Conservation (phyloP, 2,797 vertebrate genomes). For the Labroides dimidiatus region DNA sequence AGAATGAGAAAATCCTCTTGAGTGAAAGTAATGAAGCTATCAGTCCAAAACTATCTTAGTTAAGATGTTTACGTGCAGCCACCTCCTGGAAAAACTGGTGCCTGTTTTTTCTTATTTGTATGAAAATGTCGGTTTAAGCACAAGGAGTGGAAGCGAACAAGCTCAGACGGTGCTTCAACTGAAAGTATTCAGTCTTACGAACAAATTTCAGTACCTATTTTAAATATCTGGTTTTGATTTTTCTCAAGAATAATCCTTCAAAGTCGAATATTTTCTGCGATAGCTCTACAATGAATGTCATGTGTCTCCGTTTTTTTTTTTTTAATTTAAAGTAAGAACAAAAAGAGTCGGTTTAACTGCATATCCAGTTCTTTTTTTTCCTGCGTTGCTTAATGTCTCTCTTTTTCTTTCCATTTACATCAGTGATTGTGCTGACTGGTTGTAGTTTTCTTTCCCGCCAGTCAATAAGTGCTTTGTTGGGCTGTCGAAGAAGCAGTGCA, state of each 20-base stretch:
- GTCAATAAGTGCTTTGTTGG: constrained; percentile 22
- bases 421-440: constrained; percentile 32
- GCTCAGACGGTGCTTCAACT: not conserved
- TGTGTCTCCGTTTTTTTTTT: not conserved
- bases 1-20: too few relatives aligned
- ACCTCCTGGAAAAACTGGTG: constrained; percentile 18
- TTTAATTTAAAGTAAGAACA: not conserved
- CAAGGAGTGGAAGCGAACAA: constrained; percentile 23
- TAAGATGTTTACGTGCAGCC: constrained; percentile 34
- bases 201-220: constrained; percentile 13
- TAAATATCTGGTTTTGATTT: constrained; percentile 18
- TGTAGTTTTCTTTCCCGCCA: constrained; percentile 14
- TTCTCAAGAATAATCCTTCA: not conserved
- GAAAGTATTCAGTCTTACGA: constrained; percentile 9
- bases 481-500: constrained; percentile 24
- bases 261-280: not conserved
- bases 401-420: constrained; percentile 11
- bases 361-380: constrained; percentile 6
- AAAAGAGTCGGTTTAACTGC: not conserved
- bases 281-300: constrained; percentile 15
- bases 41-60: not conserved
- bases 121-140: constrained; percentile 36
- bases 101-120: not conserved
- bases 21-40: too few relatives aligned
- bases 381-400: not conserved